Evolutionary conservation across 2,113 vertebrate genomes (phyloP).

Genomic region (Mugil cephalus): DNA sequence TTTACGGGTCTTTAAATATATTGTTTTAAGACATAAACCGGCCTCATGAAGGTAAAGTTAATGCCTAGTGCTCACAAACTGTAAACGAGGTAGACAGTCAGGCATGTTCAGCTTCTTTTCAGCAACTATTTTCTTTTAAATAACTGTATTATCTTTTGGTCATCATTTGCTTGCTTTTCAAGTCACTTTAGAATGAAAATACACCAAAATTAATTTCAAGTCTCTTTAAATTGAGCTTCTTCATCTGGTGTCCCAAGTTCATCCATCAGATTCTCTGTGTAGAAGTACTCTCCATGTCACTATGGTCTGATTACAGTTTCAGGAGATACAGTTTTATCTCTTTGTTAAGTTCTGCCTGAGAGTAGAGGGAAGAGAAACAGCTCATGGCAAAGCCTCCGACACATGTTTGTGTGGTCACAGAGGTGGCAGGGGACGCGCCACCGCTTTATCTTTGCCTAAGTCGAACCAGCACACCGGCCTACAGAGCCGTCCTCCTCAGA

Average conservation of each 20-base stretch:
- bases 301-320: not conserved
- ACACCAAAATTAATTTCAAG: not conserved
- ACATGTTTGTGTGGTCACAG: not conserved
- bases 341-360: slow-evolving; percentile 10
- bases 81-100: not conserved
- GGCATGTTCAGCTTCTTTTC: not conserved
- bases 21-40: not conserved
- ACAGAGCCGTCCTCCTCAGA: slow-evolving; percentile 43
- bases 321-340: not conserved
- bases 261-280: not conserved
- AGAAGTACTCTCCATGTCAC: slow-evolving; percentile 8
- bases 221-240: not conserved
- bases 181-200: slow-evolving; percentile 10
- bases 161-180: not conserved
- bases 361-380: not conserved
- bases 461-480: not conserved
- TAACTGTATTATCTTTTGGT: not conserved
- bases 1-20: not conserved
- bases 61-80: not conserved
- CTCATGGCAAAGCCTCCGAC: not conserved
- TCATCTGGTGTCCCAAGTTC: not conserved
- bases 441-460: not conserved
- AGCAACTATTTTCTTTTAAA: not conserved
- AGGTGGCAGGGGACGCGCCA: not conserved
- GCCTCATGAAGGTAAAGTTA: not conserved